Evolutionary conservation across 2,797 vertebrate genomes (phyloP).

Genomic region (Artibeus lituratus): DNA sequence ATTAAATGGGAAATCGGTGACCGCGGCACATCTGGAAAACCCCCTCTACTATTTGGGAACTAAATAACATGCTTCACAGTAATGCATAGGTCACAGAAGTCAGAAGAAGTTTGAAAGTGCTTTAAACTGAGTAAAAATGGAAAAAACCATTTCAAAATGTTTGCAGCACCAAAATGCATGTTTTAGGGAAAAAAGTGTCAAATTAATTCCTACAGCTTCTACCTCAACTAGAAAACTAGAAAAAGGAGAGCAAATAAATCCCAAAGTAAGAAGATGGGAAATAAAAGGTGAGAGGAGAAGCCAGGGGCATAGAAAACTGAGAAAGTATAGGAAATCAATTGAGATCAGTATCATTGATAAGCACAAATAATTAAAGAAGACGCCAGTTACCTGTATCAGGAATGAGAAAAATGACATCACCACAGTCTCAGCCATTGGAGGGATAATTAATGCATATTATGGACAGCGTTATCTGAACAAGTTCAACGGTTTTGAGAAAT

Average conservation of each 20-base stretch:
- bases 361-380: neutral
- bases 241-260: neutral
- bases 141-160: neutral
- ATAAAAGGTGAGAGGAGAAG: neutral
- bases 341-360: neutral
- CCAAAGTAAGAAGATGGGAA: neutral
- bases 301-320: neutral
- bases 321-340: neutral
- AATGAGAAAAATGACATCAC: neutral
- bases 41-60: neutral
- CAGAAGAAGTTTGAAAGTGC: neutral
- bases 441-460: neutral
- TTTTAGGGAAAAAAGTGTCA: neutral
- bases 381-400: neutral
- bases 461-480: neutral
- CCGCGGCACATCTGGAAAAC: neutral
- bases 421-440: neutral
- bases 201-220: neutral
- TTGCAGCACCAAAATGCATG: neutral
- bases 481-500: neutral
- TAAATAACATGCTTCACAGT: neutral
- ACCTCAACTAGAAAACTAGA: neutral
- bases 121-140: neutral
- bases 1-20: neutral
- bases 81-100: neutral